Percentiles rank a stretch among this genome's conserved stretches.
phyloP scores from a whole-genome alignment of 2,888 invertebrate genomes.

The Leptinotarsa peninsularis region DNA sequence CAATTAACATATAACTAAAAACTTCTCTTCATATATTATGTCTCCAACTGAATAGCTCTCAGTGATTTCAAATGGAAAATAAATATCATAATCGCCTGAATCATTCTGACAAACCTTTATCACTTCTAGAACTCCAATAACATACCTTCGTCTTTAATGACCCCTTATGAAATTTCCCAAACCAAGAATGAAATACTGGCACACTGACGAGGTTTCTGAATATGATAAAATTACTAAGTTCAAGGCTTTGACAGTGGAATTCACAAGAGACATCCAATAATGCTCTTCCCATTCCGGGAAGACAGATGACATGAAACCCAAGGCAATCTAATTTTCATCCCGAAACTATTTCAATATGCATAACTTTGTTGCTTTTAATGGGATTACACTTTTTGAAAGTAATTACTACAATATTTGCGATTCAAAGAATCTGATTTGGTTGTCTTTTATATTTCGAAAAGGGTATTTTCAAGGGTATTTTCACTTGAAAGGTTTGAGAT shows the following conservation, averaged over 20 bases:
- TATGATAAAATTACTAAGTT: slow-evolving; percentile 14
- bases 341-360: slow-evolving; percentile 33
- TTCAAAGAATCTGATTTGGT: slow-evolving; percentile 6
- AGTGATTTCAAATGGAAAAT: no score
- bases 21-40: no score
- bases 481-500: neutral
- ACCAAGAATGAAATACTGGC: neutral
- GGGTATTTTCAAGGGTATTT: neutral
- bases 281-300: slow-evolving; percentile 7
- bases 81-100: no score
- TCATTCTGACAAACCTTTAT: no score
- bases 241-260: slow-evolving; percentile 15
- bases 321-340: slow-evolving; percentile 19
- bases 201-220: neutral
- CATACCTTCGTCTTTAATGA: neutral
- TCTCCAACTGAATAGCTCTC: no score
- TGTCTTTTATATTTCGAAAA: neutral
- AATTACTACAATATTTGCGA: neutral
- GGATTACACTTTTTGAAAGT: slow-evolving; percentile 23
- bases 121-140: neutral
- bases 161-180: neutral
- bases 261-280: slow-evolving; percentile 12
- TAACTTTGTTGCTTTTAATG: slow-evolving; percentile 24
- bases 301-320: slow-evolving; percentile 28
- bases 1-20: no score